Percentiles rank a stretch among this genome's conserved stretches.
Conservation (phyloP, 2,797 vertebrate genomes). For the Fistularia commersonii region DNA sequence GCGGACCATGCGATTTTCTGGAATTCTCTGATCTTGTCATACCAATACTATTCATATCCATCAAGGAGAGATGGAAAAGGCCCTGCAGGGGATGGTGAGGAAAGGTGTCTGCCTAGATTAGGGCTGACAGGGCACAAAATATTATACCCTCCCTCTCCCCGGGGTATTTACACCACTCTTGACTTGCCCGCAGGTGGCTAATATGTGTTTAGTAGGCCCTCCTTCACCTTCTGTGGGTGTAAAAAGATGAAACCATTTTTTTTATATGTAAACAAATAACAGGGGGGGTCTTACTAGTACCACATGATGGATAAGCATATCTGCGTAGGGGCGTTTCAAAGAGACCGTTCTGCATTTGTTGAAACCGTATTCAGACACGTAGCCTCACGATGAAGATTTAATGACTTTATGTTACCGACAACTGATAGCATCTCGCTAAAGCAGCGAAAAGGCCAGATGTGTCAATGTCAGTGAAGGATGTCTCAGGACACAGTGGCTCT, state of each 20-base stretch:
- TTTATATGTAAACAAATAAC: conserved; percentile 28
- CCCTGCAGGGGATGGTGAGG: conserved; percentile 57
- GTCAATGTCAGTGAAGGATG: no score
- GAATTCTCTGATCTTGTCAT: conserved; percentile 15
- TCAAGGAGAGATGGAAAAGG: conserved; percentile 50
- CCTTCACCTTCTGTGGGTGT: conserved; percentile 31
- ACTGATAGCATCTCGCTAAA: no score
- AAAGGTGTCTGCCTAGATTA: conserved; percentile 66
- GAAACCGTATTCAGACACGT: no score
- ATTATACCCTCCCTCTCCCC: conserved; percentile 50
- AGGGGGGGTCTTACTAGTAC: conserved; percentile 11
- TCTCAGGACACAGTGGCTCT: no score
- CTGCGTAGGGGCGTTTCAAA: no score
- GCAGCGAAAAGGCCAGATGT: no score
- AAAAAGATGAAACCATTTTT: no score
- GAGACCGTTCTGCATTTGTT: no score
- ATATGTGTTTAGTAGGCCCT: conserved; percentile 54
- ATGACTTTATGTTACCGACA: no score
- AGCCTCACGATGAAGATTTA: no score
- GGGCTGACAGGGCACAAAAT: conserved; percentile 55
- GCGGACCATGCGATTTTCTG: conserved; percentile 9
- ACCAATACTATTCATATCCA: conserved; percentile 26
- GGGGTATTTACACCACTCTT: conserved; percentile 67
- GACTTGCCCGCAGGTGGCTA: conserved; percentile 69
- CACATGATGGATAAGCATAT: conserved; percentile 29